Evolutionary conservation across 2,113 vertebrate genomes (phyloP).

Genomic region (Aspiorhynchus laticeps): DNA sequence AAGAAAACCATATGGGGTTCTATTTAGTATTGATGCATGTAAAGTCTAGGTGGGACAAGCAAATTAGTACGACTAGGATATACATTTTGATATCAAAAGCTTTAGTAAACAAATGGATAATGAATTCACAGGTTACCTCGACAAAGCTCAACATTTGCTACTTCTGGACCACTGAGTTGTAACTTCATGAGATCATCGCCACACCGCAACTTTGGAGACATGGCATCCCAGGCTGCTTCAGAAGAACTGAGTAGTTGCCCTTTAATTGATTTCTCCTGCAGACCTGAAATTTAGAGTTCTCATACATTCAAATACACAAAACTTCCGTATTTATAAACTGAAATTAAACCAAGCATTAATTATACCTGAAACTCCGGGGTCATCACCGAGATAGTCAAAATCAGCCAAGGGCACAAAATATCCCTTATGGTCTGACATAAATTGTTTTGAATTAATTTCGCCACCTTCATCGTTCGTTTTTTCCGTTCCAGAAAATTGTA

Average conservation of each 20-base stretch:
- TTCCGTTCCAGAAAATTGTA: background rate
- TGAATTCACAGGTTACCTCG: constrained; percentile 41
- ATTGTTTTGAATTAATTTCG: background rate
- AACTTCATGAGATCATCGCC: constrained; percentile 54
- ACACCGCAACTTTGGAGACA: constrained; percentile 57
- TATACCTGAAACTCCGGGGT: background rate
- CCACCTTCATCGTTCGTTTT: background rate
- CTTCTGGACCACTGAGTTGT: constrained; percentile 47
- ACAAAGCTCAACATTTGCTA: constrained; percentile 52
- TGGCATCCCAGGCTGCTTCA: constrained; percentile 48
- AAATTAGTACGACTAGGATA: background rate
- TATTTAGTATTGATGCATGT: background rate
- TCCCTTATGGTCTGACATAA: background rate
- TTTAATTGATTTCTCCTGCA: background rate
- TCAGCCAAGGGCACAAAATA: background rate
- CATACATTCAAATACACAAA: too few relatives aligned
- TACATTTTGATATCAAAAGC: background rate
- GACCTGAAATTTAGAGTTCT: background rate
- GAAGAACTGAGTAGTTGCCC: background rate
- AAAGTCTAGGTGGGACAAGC: background rate
- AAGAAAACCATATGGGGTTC: background rate
- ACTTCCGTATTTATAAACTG: background rate
- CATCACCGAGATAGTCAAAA: background rate
- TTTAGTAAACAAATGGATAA: background rate
- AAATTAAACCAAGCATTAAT: background rate